Percentiles rank a stretch among this genome's conserved stretches.
phyloP scores from a whole-genome alignment of 1,140 invertebrate species.

The Drosophila novamexicana region DNA sequence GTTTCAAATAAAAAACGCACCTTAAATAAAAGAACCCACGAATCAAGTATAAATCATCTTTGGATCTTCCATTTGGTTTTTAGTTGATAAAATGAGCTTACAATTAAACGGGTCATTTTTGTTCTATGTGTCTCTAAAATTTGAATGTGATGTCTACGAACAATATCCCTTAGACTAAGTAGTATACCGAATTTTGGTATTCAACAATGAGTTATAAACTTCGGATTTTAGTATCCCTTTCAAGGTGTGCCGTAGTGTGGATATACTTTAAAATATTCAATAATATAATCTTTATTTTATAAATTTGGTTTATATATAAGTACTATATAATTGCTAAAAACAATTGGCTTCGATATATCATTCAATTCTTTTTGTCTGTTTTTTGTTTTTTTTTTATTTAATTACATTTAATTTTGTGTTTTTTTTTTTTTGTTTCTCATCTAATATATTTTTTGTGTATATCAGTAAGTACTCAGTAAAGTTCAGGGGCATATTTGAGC shows the following conservation, averaged over 20 bases:
- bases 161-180: conserved; percentile 44
- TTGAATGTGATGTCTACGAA: conserved; percentile 50
- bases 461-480: conserved; percentile 49
- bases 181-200: conserved; percentile 2
- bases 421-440: conserved; percentile 29
- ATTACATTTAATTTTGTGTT: conserved; percentile 42
- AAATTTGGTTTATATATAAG: conserved; percentile 39
- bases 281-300: conserved; percentile 36
- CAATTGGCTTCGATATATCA: conserved; percentile 74
- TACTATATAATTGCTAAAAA: conserved; percentile 79
- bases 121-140: conserved; percentile 48
- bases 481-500: conserved; percentile 62
- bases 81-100: conserved; percentile 69
- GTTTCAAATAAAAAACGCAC: conserved; percentile 21
- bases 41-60: conserved; percentile 40
- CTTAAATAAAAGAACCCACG: conserved; percentile 15
- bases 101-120: conserved; percentile 46
- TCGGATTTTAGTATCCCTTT: conserved; percentile 26
- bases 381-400: background rate
- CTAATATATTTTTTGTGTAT: conserved; percentile 16
- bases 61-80: conserved; percentile 26
- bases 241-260: conserved; percentile 56
- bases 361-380: conserved; percentile 8
- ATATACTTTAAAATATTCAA: conserved; percentile 52
- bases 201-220: conserved; percentile 28